Conservation (phyloP, 2,888 invertebrate genomes). For the Phytoseiulus persimilis region DNA sequence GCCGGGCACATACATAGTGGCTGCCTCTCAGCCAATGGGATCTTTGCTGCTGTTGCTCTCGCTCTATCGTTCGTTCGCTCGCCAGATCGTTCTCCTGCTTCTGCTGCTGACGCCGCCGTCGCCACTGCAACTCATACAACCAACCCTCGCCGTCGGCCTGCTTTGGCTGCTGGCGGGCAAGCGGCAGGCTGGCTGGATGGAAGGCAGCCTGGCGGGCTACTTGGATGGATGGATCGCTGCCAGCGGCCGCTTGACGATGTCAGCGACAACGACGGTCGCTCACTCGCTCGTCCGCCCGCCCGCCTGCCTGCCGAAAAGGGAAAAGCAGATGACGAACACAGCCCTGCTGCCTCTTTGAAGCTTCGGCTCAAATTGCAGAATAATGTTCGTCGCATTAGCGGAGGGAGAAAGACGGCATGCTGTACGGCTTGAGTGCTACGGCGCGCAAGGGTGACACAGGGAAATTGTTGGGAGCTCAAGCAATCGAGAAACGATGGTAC, state of each 20-base stretch:
- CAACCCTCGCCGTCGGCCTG: background rate
- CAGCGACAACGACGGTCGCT: background rate
- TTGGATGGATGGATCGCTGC: background rate
- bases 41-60: background rate
- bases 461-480: background rate
- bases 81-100: background rate
- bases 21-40: slow-evolving; percentile 5
- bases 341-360: background rate
- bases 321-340: background rate
- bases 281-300: background rate
- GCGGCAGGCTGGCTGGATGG: background rate
- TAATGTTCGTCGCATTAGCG: background rate
- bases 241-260: background rate
- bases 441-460: background rate
- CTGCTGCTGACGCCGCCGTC: background rate
- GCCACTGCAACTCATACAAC: background rate
- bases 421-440: background rate
- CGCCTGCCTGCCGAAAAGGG: background rate
- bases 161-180: background rate
- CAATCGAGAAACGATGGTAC: no score
- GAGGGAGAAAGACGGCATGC: background rate
- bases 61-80: background rate
- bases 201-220: no score
- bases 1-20: background rate
- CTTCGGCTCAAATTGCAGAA: slow-evolving; percentile 5